A percentile compares a stretch with the other conserved stretches of the same genome.
These are phyloP conservation scores for Limonius californicus DNA, from an alignment of 1,140 invertebrate species.

Conservation along the genomic window DNA sequence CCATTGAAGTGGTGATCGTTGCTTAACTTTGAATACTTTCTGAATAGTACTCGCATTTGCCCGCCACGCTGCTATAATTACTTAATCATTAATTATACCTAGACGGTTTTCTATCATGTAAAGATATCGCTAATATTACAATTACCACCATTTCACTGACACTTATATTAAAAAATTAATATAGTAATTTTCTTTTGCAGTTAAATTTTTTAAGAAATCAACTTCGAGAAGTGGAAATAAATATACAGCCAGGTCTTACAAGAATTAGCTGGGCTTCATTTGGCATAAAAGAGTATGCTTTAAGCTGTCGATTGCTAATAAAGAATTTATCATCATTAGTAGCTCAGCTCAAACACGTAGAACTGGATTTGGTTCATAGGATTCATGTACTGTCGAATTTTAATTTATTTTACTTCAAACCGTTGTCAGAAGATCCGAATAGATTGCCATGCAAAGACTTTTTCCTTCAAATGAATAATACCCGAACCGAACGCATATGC, in stretches of 20 bases:
- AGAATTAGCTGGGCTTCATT: slow-evolving; percentile 82
- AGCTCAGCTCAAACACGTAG: slow-evolving; percentile 72
- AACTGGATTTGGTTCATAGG: slow-evolving; percentile 61
- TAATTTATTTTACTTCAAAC: slow-evolving; percentile 40
- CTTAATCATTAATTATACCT: too few relatives aligned
- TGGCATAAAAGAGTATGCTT: slow-evolving; percentile 70
- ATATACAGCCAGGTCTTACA: slow-evolving; percentile 73
- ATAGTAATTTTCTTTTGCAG: too few relatives aligned
- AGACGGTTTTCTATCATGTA: too few relatives aligned
- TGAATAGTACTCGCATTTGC: too few relatives aligned
- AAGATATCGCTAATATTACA: too few relatives aligned
- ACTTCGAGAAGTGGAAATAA: slow-evolving; percentile 68
- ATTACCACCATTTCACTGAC: too few relatives aligned
- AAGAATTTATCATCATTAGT: slow-evolving; percentile 62
- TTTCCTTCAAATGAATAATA: slow-evolving; percentile 63
- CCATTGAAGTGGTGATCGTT: too few relatives aligned
- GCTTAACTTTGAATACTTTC: too few relatives aligned
- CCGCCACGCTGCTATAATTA: too few relatives aligned
- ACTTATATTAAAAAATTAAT: too few relatives aligned
- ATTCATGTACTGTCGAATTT: slow-evolving; percentile 45
- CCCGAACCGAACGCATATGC: slow-evolving; percentile 61
- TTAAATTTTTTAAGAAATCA: slow-evolving; percentile 63
- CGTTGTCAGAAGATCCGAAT: slow-evolving; percentile 25
- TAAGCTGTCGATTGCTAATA: slow-evolving; percentile 50
- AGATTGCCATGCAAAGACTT: slow-evolving; percentile 49